Evolutionary conservation across 2,113 vertebrate genomes (phyloP), one percentile per base, ranked within the genome.

Genomic region (Nicator chloris): DNA sequence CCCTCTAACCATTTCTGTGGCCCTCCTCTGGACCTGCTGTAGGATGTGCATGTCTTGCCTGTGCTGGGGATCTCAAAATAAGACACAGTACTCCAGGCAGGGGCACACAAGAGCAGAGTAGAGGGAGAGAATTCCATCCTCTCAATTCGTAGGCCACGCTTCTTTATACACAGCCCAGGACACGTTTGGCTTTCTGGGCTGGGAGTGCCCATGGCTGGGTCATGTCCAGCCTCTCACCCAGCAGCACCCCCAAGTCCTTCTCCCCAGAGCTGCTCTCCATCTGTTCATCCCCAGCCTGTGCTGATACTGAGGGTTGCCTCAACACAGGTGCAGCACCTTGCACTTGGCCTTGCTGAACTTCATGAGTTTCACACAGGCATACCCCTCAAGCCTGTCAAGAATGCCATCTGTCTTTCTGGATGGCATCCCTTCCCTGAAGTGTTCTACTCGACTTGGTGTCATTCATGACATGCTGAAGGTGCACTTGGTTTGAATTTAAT

Each of bases 61-160:
- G 15, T 76, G 30, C 23, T 69, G 27, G 21, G 18, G 5, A 19
- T 30, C 16, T 16, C 33, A 47, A 30, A 90, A 33, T 12, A 65
- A 33, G 10, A 51, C 3, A 6, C 16, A 31, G 20, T 3, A 65
- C 13, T 71, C 12, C 33, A 77, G 21, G 5, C 11, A 21, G 33
- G 19, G 33, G 11, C 6, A 13, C 24, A 24, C 1, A 4, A 50
- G 17, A 35, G 27, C 3, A 2, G 14, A 75, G 13, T 3, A 61
- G 18, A 49, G 22, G 20, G 11, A 6, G 2, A 73, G 31, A 22
- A 51, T 79, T 28, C 16, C 37, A n/a, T 10, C 53, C 28, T 37
- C 16, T 70, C 1, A 0, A 0, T 12, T n/a, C 33, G 5, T 22
- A 22, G n/a, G 22, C 51, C 13, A 2, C 0, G 0, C 5, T 70